Evolutionary conservation across 1,140 invertebrate species (phyloP), one percentile per base, ranked within the genome.

Genomic region (Polypedilum vanderplanki): DNA sequence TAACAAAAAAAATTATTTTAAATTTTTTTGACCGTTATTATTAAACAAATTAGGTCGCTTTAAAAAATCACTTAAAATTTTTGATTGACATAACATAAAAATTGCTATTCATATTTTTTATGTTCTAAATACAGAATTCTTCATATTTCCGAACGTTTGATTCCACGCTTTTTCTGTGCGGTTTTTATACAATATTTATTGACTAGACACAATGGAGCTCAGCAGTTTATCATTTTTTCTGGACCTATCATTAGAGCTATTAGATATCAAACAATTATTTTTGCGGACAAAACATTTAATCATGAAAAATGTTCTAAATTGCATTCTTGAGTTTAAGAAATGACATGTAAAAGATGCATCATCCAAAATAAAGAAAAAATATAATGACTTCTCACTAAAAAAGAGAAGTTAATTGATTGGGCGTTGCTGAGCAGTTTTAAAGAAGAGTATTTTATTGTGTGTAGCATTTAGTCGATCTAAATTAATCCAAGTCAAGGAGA

Each of bases 331-430:
- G 8, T 57, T 4, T 12, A 57, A 8, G n/a, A 57, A 57, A 57
- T 57, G 46, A 57, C 46, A 57, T 57, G 46, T 57, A 57, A 57
- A 12, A 57, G 10, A 57, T 57, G 46, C 46, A 57, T 57, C 46
- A 57, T 57, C 46, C 12, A n/a, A 57, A 57, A 57, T 12, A 57
- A 57, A 12, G 1, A 57, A 57, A 57, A 15, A 57, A 57, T 15
- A 57, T n/a, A 46, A 46, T 12, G 41, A 46, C 8, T 57, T 57
- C 46, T 33, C 24, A 33, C 24, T 33, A 33, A 33, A 33, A 33
- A 57, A 57, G 46, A 57, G 46, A 57, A 70, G 15, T 70, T 70
- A 70, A 70, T 70, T 70, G 65, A 70, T 70, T 70, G 65, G 65
- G 65, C 65, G 65, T 70, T 70, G 17, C 65, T 70, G 65, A 70